Evolutionary conservation across 2,888 invertebrate genomes (phyloP).

Genomic region (Drosophila quinaria): DNA sequence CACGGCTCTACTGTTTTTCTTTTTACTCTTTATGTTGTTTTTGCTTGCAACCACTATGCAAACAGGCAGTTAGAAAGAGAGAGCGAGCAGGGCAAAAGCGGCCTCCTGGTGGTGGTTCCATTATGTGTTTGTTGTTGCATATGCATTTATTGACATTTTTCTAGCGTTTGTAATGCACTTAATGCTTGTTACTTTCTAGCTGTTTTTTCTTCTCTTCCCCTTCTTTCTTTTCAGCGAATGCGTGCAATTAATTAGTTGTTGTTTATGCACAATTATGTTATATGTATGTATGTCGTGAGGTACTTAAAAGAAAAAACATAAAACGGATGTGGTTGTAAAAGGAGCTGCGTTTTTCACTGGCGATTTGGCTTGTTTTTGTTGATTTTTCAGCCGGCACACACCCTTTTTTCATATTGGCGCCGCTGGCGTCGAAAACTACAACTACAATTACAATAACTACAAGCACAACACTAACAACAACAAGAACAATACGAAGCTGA

Average conservation of each 20-base stretch:
- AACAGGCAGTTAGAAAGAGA: constrained; percentile 25
- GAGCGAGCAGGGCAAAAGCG: constrained; percentile 34
- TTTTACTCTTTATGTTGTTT: constrained; percentile 16
- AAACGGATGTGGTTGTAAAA: constrained; percentile 59
- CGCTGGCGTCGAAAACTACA: constrained; percentile 48
- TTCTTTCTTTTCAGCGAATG: constrained; percentile 28
- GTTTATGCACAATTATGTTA: constrained; percentile 30
- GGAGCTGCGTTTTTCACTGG: constrained; percentile 36
- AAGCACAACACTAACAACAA: constrained; percentile 32
- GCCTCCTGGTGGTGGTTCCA: constrained; percentile 72
- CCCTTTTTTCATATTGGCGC: constrained; percentile 62
- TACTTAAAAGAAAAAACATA: constrained; percentile 22
- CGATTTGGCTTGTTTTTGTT: constrained; percentile 29
- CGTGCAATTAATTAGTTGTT: constrained; percentile 70
- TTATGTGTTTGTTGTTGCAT: constrained; percentile 52
- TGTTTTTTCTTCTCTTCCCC: neutral
- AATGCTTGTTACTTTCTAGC: constrained; percentile 36
- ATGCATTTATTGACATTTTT: constrained; percentile 78
- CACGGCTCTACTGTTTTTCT: constrained; percentile 52
- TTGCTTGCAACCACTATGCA: constrained; percentile 44
- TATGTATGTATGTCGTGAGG: constrained; percentile 4
- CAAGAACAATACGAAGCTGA: constrained; percentile 50
- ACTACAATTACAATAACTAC: constrained; percentile 34
- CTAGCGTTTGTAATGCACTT: constrained; percentile 42
- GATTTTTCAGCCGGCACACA: constrained; percentile 60